These are phyloP conservation scores for Origma solitaria DNA, from an alignment of 2,113 vertebrate species.

Conservation along the genomic window DNA sequence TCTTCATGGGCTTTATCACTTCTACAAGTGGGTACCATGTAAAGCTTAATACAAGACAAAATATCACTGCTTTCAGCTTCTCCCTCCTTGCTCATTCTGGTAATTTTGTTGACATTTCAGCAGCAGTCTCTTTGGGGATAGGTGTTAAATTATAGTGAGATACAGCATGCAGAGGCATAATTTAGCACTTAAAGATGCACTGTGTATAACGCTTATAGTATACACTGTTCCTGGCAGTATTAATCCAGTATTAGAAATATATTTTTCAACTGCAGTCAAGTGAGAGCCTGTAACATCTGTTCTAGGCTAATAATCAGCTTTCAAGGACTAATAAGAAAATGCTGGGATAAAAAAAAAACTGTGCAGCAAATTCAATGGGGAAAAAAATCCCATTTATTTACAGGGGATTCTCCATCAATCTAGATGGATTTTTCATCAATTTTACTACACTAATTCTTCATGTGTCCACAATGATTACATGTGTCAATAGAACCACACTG, in stretches of 20 bases:
- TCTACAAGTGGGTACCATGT: background rate
- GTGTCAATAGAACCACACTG: rapidly evolving
- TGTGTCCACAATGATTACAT: background rate
- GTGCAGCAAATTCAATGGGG: background rate
- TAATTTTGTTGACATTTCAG: background rate
- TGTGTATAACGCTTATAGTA: background rate
- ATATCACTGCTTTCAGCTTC: background rate
- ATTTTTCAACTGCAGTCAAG: background rate
- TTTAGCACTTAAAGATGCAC: background rate
- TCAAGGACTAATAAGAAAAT: background rate
- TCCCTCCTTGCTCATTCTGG: background rate
- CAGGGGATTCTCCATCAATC: background rate
- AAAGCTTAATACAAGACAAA: background rate
- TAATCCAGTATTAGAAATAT: background rate
- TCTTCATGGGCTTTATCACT: background rate
- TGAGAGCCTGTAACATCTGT: background rate
- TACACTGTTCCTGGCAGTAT: background rate
- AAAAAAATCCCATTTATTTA: background rate
- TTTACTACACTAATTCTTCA: background rate
- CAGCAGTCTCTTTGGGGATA: background rate
- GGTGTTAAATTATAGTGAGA: background rate
- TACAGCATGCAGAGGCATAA: background rate
- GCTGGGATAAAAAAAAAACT: background rate
- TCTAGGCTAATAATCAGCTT: background rate
- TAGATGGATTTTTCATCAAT: background rate